Conservation (phyloP, 2,113 vertebrate species). For the Setophaga petechia region DNA sequence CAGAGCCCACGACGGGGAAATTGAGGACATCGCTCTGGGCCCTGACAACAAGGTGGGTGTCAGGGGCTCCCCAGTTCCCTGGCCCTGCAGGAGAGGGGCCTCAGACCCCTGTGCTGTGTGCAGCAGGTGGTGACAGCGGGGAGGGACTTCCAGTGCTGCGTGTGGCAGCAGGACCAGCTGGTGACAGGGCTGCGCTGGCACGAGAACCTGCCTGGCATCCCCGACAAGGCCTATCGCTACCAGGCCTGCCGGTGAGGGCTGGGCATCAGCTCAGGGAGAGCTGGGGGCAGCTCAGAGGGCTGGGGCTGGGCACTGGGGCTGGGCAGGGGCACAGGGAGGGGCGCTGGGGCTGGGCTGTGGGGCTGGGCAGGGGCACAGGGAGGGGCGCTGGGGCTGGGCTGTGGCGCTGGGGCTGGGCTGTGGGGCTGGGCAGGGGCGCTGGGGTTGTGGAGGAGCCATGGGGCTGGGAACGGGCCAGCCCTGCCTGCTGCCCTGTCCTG, state of each 20-base stretch:
- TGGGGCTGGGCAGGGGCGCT: too few species aligned
- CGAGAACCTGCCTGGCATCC: conserved; percentile 83
- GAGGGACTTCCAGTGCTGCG: conserved; percentile 87
- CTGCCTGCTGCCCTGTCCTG: background rate
- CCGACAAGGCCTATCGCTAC: conserved; percentile 86
- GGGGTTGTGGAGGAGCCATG: background rate
- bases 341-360: too few species aligned
- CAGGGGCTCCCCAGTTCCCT: fast-evolving
- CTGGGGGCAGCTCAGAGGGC: background rate
- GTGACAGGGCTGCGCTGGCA: conserved; percentile 84
- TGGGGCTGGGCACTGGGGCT: too few species aligned
- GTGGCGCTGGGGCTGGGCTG: too few species aligned
- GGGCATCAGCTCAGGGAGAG: background rate
- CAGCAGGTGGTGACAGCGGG: conserved; percentile 87
- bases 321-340: too few species aligned
- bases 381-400: too few species aligned
- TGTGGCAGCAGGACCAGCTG: conserved; percentile 90
- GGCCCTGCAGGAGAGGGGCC: fast-evolving
- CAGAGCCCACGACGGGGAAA: conserved; percentile 88
- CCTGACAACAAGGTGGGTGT: conserved; percentile 85
- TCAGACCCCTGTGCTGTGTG: background rate
- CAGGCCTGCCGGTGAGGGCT: conserved; percentile 86
- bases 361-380: too few species aligned
- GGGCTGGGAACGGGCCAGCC: too few species aligned
- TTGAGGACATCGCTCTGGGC: conserved; percentile 88